These are phyloP conservation scores for Dinocampus coccinellae DNA, from an alignment of 2,888 invertebrate species.

Conservation along the genomic window DNA sequence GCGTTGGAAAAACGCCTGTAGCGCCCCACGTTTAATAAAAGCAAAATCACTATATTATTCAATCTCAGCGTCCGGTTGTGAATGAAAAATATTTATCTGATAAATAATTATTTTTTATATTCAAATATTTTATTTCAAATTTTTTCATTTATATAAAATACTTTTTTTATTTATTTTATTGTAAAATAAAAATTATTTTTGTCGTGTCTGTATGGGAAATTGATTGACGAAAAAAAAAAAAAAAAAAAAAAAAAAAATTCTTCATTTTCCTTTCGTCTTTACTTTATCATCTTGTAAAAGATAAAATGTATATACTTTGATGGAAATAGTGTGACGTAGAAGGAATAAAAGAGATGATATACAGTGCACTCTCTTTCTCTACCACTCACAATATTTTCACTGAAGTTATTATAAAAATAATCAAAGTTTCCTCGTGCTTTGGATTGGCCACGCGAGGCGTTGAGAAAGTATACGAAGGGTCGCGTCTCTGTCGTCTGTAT, in stretches of 20 bases:
- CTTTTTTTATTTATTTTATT: neutral
- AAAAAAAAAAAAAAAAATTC: neutral
- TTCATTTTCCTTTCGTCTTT: neutral
- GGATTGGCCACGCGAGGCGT: conserved; percentile 38
- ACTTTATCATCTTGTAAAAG: conserved; percentile 4
- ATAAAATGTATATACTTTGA: neutral
- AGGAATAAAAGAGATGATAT: too few species aligned
- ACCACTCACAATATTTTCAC: conserved; percentile 36
- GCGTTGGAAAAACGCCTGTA: conserved; percentile 27
- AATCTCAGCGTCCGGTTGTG: conserved; percentile 28
- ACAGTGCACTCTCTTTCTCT: too few species aligned
- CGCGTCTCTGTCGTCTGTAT: conserved; percentile 14
- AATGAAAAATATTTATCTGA: conserved; percentile 15
- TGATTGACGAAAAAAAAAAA: neutral
- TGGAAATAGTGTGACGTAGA: conserved; percentile 18
- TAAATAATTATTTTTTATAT: neutral
- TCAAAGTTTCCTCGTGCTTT: conserved; percentile 62
- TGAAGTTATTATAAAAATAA: conserved; percentile 68
- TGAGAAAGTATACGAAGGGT: conserved; percentile 31
- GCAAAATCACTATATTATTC: conserved; percentile 36
- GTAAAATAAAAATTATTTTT: neutral
- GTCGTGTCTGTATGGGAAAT: neutral
- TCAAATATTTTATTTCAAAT: neutral
- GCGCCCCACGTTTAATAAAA: conserved; percentile 31
- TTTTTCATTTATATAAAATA: neutral